Evolutionary conservation across 2,113 vertebrate genomes (phyloP).

Genomic region (Caretta caretta): DNA sequence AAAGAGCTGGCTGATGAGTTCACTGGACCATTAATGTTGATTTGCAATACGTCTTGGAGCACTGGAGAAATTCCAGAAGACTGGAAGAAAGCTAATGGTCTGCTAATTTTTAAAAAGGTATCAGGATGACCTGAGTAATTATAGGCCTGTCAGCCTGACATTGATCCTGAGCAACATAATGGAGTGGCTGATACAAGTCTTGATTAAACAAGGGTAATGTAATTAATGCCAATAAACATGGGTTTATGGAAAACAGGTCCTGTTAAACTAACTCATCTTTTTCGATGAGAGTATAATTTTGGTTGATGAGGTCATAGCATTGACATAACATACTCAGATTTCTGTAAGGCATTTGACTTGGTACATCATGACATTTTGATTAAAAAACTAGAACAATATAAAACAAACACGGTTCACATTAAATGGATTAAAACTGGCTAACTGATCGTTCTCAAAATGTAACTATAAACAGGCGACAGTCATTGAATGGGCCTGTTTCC

Average conservation of each 20-base stretch:
- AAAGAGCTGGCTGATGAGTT: neutral
- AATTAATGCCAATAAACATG: neutral
- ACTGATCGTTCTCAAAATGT: too few species aligned
- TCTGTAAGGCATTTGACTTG: neutral
- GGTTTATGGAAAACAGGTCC: neutral
- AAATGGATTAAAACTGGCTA: too few species aligned
- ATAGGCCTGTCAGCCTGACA: neutral
- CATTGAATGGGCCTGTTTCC: too few species aligned
- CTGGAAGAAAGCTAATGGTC: neutral
- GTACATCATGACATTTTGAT: too few species aligned
- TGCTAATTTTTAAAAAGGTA: neutral
- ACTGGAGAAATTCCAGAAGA: neutral
- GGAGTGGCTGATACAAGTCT: neutral
- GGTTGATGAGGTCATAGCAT: neutral
- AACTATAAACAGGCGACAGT: too few species aligned
- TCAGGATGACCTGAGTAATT: neutral
- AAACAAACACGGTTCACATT: too few species aligned
- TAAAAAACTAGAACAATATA: too few species aligned
- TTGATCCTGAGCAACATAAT: neutral
- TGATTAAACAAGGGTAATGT: neutral
- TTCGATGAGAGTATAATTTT: neutral
- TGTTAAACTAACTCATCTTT: neutral
- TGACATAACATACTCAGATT: neutral
- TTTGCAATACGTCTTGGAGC: neutral
- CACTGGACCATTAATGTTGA: neutral